Percentiles rank a stretch among this genome's conserved stretches.
Conservation (phyloP, 2,797 vertebrate species). For the Tragelaphus eurycerus region DNA sequence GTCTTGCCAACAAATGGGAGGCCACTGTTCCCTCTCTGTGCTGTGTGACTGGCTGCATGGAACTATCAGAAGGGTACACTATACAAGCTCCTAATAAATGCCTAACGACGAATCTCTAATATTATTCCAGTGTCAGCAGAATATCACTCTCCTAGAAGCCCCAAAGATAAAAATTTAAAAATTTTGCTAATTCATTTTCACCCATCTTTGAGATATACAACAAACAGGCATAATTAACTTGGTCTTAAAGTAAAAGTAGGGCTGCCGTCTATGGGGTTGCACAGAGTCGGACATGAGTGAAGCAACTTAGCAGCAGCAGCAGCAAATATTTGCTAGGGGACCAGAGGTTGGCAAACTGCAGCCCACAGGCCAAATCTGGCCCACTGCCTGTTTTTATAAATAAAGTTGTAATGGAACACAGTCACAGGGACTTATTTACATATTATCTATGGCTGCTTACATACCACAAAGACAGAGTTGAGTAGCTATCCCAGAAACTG, state of each 20-base stretch:
- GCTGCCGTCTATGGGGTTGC: too few species aligned
- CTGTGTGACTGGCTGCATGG: background rate
- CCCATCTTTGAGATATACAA: background rate
- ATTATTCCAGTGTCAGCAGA: background rate
- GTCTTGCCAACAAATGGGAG: background rate
- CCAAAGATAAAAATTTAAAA: background rate
- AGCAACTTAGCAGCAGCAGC: too few species aligned
- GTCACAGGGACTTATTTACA: background rate
- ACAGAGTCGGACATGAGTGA: too few species aligned
- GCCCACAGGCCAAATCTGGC: background rate
- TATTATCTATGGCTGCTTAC: background rate
- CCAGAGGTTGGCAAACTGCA: background rate
- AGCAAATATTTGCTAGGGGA: background rate
- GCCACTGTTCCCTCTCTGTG: background rate
- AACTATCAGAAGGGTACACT: background rate
- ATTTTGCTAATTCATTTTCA: background rate
- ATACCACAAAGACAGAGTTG: background rate
- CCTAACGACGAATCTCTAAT: background rate
- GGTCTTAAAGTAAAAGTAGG: background rate
- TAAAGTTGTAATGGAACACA: background rate
- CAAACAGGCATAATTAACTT: background rate
- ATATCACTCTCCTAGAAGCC: background rate
- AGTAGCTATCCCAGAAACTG: background rate
- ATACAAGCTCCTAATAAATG: background rate
- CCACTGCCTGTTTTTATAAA: background rate